These are phyloP conservation scores for Neotragus pygmaeus DNA, from an alignment of 2,113 vertebrate species.

Conservation along the genomic window DNA sequence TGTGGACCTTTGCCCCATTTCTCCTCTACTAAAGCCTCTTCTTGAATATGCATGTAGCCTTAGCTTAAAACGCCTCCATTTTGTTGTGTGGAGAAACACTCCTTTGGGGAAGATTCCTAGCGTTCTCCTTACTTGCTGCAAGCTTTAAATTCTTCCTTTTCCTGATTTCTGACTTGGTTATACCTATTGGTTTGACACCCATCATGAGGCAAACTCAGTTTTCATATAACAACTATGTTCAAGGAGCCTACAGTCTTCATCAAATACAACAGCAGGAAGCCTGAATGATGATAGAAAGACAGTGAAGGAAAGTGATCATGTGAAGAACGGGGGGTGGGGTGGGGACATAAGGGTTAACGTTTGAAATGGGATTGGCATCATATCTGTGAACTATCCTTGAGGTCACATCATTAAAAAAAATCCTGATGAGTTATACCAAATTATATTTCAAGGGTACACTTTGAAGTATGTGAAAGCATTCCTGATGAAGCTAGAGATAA, in stretches of 20 bases:
- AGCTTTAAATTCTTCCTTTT: not conserved
- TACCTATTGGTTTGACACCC: not conserved
- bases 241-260: not conserved
- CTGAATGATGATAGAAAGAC: not conserved
- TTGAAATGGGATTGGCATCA: not conserved
- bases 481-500: not conserved
- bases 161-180: not conserved
- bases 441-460: not conserved
- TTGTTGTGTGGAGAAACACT: not conserved
- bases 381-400: not conserved
- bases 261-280: not conserved
- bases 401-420: not conserved
- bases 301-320: not conserved
- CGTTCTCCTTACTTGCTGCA: not conserved
- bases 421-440: not conserved
- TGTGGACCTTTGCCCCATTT: not conserved
- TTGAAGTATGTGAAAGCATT: not conserved
- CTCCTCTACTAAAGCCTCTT: not conserved
- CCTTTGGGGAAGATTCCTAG: not conserved
- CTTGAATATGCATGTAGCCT: not conserved
- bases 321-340: not conserved
- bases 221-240: not conserved
- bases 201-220: not conserved
- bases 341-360: not conserved
- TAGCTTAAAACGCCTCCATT: not conserved